These are phyloP conservation scores for Diadegma fenestrale DNA, from an alignment of 2,888 invertebrate genomes.

Conservation along the genomic window DNA sequence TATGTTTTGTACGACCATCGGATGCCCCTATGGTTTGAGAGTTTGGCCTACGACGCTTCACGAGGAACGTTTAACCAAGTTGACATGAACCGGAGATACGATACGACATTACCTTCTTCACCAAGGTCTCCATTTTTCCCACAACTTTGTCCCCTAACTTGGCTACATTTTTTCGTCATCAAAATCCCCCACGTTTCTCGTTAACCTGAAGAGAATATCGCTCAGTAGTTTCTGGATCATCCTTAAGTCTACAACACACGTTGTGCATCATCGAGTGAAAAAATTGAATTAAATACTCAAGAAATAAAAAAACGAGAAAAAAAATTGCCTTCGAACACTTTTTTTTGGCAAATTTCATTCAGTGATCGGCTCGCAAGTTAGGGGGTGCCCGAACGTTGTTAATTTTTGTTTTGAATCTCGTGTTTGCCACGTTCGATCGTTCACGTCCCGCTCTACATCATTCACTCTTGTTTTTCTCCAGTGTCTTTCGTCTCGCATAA, in stretches of 20 bases:
- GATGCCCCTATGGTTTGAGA: conserved; percentile 79
- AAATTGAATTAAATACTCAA: neutral
- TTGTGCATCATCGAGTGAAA: neutral
- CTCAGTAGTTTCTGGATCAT: conserved; percentile 59
- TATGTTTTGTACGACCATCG: conserved; percentile 75
- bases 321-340: neutral
- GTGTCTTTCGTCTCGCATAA: conserved; percentile 23
- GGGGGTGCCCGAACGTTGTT: neutral
- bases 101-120: conserved; percentile 78
- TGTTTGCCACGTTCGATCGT: neutral
- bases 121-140: conserved; percentile 78
- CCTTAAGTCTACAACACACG: conserved; percentile 24
- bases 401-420: neutral
- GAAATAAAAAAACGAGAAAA: neutral
- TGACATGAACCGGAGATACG: conserved; percentile 36
- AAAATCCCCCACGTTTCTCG: conserved; percentile 35
- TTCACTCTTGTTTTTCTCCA: conserved; percentile 20
- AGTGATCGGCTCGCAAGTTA: neutral
- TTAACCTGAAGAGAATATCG: conserved; percentile 1
- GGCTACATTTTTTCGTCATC: conserved; percentile 38
- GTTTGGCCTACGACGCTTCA: conserved; percentile 68
- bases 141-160: conserved; percentile 67
- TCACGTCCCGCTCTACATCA: conserved; percentile 3
- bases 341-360: neutral
- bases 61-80: conserved; percentile 43